Base-by-base conservation (phyloP, 1,140 invertebrate genomes). In the Drosophila kohkoa region DNA sequence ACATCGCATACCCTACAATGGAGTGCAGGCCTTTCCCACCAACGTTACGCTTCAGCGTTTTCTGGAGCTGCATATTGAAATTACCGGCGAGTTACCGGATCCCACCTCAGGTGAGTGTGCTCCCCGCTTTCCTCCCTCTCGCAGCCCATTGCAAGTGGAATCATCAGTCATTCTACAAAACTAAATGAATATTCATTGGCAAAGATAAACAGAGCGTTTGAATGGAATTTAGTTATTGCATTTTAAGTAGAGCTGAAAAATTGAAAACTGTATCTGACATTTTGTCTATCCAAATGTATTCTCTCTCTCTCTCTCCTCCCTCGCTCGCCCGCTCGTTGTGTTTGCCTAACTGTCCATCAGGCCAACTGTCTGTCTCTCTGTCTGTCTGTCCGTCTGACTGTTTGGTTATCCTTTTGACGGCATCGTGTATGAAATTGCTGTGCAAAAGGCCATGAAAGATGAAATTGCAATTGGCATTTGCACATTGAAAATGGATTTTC, bases 31-130 rank as follows among this genome's bases (percentile, higher is more conserved):
- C 16, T 99, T 98, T 93, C 98, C 98, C 45, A 99, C 97, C 78
- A 99, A 99, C 93, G 98, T 99, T 3, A 99, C 98, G 30, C 94
- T 99, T 25, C 97, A 98, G 93, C 94, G 98, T 54, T 99, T 99
- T 93, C 94, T 99, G 67, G 98, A 99, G 92, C 94, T 99, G 46
- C 98, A 98, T 91, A 97, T 98, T 92, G 96, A 98, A 93, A 98
- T 98, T 69, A 98, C 97, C 28, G 97, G 97, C 69, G 97, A 98
- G 93, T 93, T 97, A 69, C 96, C 97, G 49, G 97, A 98, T 93
- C 97, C 97, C 48, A 97, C 96, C 54, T 96, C 96, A 89, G 96
- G 96, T 85, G 76, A 74, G 58, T 32, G n/a, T 8, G 1, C 7
- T 8, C 16, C 7, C 28, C 13, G n/a, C 20, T 25, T 25, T 13